Percentiles rank a stretch among this genome's conserved stretches.
phyloP scores from a whole-genome alignment of 2,797 vertebrate genomes.

The Miichthys miiuy region DNA sequence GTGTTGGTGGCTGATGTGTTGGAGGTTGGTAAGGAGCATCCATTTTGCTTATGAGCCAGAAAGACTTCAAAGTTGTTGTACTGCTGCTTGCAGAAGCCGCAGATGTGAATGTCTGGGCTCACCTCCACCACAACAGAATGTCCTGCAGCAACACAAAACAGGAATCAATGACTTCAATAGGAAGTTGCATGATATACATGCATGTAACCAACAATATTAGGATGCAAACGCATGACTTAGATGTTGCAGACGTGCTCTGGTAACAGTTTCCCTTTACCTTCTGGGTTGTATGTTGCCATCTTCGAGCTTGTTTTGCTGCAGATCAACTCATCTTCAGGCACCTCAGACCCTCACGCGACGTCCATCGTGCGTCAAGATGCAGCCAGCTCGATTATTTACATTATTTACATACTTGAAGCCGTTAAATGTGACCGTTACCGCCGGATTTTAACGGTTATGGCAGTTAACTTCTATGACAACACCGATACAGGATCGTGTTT shows the following conservation, averaged over 20 bases:
- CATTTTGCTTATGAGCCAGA: slow-evolving; percentile 94
- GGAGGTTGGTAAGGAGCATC: slow-evolving; percentile 87
- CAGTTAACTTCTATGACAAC: slow-evolving; percentile 42
- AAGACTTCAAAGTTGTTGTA: slow-evolving; percentile 95
- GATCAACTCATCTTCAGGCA: slow-evolving; percentile 61
- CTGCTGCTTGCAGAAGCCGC: slow-evolving; percentile 97
- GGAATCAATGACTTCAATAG: neutral
- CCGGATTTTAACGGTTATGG: neutral
- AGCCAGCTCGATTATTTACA: neutral
- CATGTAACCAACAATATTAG: neutral
- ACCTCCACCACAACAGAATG: slow-evolving; percentile 90
- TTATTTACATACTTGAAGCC: neutral
- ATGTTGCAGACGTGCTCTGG: neutral
- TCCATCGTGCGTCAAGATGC: slow-evolving; percentile 8
- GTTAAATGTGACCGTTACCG: neutral
- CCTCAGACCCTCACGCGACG: neutral
- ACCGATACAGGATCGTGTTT: slow-evolving; percentile 3
- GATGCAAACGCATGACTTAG: neutral
- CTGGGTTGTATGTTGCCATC: slow-evolving; percentile 83
- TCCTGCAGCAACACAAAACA: slow-evolving; percentile 74
- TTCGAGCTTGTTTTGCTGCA: slow-evolving; percentile 49
- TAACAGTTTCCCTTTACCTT: slow-evolving; percentile 72
- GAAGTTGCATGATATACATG: neutral
- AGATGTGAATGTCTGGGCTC: slow-evolving; percentile 97
- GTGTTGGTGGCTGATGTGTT: slow-evolving; percentile 72